Evolutionary conservation across 2,888 invertebrate genomes (phyloP), one percentile per base, ranked within the genome.

Genomic region (Drosophila anomelani): DNA sequence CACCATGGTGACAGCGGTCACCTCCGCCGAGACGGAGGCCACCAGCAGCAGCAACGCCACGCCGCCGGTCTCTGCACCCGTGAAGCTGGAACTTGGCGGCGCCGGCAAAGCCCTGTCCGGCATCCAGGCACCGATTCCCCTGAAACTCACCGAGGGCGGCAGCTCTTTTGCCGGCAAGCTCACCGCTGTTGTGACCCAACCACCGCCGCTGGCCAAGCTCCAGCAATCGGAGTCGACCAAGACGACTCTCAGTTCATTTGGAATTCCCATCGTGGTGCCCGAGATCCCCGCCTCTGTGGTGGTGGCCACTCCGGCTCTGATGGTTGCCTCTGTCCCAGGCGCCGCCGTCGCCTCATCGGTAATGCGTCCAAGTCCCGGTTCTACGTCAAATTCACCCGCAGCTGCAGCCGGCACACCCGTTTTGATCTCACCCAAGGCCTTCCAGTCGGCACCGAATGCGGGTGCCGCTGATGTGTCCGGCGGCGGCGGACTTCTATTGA

Each of bases 231-330:
- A 55, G 20, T 15, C 41, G n/a, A 15, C 20, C 5, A 53, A 36
- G 34, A 15, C 54, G 23, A 51, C 12, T 10, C 20, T 61, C 1
- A 51, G 61, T 46, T 36, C 44, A 13, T 60, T 60, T 13, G 85
- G 88, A 9, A 91, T 91, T 17, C 90, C 91, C 15, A 89, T 91
- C 58, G 76, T 85, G 34, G 64, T 91, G 44, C 91, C 91, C 7
- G 91, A 91, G 26, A 91, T 91, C 39, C 91, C 90, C 15, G 90
- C 85, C 12, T 91, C 89, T 0, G 89, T 91, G 43, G 90, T 90
- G 29, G 85, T 89, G 23, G 89, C 90, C 29, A 43, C 51, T 0
- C 68, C 84, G 0, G 78, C 85, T 7, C 34, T 68, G 3, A 38
- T 66, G 47, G 41, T 66, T 23, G 80, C 82, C 0, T 78, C 85